phyloP scores from a whole-genome alignment of 2,888 invertebrate genomes.

The Sepiola atlantica region DNA sequence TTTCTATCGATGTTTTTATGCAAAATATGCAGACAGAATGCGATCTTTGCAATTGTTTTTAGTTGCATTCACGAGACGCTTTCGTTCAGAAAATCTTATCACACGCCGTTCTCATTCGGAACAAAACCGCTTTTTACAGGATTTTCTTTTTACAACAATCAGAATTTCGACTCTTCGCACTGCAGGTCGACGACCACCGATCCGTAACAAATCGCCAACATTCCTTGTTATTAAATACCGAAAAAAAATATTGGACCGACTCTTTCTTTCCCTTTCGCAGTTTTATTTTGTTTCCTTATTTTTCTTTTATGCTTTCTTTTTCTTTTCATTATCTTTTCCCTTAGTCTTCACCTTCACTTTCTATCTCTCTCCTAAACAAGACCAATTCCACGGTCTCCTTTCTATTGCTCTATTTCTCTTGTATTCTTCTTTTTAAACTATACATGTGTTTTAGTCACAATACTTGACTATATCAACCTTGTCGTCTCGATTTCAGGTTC shows the following conservation, averaged over 20 bases:
- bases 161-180: background rate
- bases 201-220: background rate
- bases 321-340: background rate
- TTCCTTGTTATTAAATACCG: background rate
- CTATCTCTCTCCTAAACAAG: background rate
- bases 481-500: background rate
- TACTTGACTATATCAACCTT: background rate
- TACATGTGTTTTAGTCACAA: background rate
- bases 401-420: too few species aligned
- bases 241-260: background rate
- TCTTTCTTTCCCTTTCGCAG: background rate
- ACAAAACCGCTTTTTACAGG: background rate
- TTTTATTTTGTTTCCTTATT: background rate
- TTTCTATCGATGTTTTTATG: constrained; percentile 1
- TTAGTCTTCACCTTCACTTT: background rate
- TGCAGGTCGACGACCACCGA: background rate
- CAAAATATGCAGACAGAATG: constrained; percentile 21
- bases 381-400: too few species aligned
- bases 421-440: background rate
- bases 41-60: background rate
- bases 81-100: constrained; percentile 21
- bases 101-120: background rate
- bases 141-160: constrained; percentile 32
- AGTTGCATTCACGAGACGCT: background rate
- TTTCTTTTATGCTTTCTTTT: background rate